Percentiles rank a stretch among this genome's conserved stretches.
Conservation (phyloP, 1,140 invertebrate genomes). For the Orchesella cincta region DNA sequence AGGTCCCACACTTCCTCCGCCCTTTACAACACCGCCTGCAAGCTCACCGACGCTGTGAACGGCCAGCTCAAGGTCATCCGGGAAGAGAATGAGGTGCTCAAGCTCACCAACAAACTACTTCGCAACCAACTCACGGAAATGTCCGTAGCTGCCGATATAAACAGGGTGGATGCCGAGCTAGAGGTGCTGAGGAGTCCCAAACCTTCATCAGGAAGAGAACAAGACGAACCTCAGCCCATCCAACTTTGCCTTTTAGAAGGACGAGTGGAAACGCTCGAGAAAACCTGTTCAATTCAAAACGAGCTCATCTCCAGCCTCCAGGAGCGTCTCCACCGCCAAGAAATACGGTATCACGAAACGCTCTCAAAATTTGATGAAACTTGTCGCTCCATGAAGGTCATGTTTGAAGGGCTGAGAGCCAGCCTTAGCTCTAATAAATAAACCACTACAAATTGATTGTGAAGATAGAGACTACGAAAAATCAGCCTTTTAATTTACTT, state of each 20-base stretch:
- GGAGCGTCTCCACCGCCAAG: not conserved
- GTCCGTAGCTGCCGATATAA: not conserved
- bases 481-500: no score
- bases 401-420: slow-evolving; percentile 10
- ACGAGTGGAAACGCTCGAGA: not conserved
- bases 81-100: not conserved
- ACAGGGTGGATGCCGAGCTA: not conserved
- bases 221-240: not conserved
- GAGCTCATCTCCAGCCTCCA: not conserved
- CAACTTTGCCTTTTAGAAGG: not conserved
- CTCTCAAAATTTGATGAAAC: not conserved
- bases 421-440: no score
- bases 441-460: no score
- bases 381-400: slow-evolving; percentile 10
- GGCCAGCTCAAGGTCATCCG: not conserved
- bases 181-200: not conserved
- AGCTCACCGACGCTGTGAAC: not conserved
- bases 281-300: not conserved
- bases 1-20: not conserved
- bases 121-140: not conserved
- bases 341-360: not conserved
- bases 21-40: not conserved
- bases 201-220: not conserved
- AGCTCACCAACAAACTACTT: not conserved
- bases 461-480: no score